phyloP scores from a whole-genome alignment of 2,113 vertebrate species.

The Callipepla squamata region DNA sequence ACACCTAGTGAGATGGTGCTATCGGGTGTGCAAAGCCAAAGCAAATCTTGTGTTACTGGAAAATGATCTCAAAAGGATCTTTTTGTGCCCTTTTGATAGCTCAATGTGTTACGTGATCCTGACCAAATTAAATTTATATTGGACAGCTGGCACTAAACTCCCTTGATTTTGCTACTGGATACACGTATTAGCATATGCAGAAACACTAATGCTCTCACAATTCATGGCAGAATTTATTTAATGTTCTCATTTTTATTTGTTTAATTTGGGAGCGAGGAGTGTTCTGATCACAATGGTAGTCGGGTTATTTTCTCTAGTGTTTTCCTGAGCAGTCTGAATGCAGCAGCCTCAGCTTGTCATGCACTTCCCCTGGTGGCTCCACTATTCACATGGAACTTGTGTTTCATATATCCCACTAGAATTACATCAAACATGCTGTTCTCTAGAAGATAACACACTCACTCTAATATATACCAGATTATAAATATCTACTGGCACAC shows the following conservation, averaged over 20 bases:
- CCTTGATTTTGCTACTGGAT: slow-evolving; percentile 22
- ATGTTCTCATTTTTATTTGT: slow-evolving; percentile 29
- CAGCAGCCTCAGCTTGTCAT: not conserved
- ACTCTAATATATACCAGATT: slow-evolving; percentile 38
- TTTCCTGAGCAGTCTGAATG: not conserved
- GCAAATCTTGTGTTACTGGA: not conserved
- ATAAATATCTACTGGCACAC: slow-evolving; percentile 50
- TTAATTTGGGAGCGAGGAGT: slow-evolving; percentile 31
- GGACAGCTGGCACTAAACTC: not conserved
- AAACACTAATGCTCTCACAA: not conserved
- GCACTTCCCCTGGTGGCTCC: not conserved
- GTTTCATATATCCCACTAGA: slow-evolving; percentile 34
- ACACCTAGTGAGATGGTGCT: not conserved
- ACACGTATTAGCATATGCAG: not conserved
- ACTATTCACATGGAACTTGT: not conserved
- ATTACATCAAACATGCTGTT: slow-evolving; percentile 51
- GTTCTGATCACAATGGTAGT: slow-evolving; percentile 2
- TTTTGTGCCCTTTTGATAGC: not conserved
- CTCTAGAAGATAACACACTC: slow-evolving; percentile 45
- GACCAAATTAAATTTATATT: slow-evolving; percentile 33
- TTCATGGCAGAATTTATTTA: slow-evolving; percentile 15
- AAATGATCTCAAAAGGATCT: slow-evolving; percentile 6
- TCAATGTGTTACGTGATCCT: not conserved
- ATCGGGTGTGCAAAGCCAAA: slow-evolving; percentile 8
- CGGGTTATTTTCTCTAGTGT: slow-evolving; percentile 2